phyloP scores from a whole-genome alignment of 2,888 invertebrate genomes.

The Steinernema hermaphroditum region DNA sequence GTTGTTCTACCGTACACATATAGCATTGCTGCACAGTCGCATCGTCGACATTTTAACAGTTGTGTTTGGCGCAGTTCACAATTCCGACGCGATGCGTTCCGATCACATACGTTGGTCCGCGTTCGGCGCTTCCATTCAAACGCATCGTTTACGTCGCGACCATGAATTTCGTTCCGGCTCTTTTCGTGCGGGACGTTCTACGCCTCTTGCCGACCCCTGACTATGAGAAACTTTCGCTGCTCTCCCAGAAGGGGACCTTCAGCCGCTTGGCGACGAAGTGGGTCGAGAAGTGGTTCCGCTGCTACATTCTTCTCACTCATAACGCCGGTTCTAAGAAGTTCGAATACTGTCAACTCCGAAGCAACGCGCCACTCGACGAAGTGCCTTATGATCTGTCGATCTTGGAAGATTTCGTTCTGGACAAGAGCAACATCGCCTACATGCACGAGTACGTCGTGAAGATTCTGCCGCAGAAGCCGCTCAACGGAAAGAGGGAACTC shows the following conservation, averaged over 20 bases:
- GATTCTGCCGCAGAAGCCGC: neutral
- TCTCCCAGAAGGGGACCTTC: neutral
- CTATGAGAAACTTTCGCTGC: neutral
- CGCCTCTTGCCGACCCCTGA: neutral
- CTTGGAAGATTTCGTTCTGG: neutral
- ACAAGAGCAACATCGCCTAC: neutral
- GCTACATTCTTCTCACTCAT: neutral
- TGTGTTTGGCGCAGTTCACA: no score
- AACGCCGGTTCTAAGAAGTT: neutral
- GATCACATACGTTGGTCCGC: no score
- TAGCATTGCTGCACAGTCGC: no score
- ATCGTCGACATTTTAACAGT: no score
- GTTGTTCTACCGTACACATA: no score
- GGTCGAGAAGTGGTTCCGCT: neutral
- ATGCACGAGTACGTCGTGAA: neutral
- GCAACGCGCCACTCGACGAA: neutral
- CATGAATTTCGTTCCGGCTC: neutral
- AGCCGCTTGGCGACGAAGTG: neutral
- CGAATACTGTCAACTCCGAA: neutral
- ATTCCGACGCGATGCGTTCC: no score
- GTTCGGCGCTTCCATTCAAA: no score
- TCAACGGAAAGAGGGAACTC: neutral
- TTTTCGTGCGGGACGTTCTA: neutral
- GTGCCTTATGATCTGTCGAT: neutral
- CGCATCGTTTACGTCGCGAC: no score